Percentiles rank a stretch among this genome's conserved stretches.
Evolutionary conservation across 2,113 vertebrate species (phyloP).

Genomic region (Phrynocephalus versicolor): DNA sequence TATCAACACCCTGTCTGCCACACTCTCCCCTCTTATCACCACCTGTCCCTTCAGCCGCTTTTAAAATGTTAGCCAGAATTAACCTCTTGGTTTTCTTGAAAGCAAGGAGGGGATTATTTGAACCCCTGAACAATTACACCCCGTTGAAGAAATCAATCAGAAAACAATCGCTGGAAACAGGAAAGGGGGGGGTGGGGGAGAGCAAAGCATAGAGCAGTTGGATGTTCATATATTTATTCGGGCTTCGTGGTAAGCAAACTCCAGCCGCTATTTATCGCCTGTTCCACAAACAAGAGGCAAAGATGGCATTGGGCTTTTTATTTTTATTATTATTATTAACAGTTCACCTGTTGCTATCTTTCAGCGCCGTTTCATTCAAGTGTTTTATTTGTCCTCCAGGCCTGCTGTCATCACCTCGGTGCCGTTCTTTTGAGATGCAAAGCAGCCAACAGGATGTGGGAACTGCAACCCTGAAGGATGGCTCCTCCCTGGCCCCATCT

Average conservation of each 20-base stretch:
- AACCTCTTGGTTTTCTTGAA: background rate
- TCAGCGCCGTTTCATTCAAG: slow-evolving; percentile 70
- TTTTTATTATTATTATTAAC: slow-evolving; percentile 63
- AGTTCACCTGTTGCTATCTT: slow-evolving; percentile 89
- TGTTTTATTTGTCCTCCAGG: slow-evolving; percentile 61
- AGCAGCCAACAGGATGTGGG: fast-evolving
- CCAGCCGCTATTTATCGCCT: slow-evolving; percentile 40
- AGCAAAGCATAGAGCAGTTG: too few relatives aligned
- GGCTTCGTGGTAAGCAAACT: slow-evolving; percentile 58
- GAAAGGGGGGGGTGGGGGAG: background rate
- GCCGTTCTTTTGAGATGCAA: slow-evolving; percentile 80
- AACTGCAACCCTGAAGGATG: fast-evolving
- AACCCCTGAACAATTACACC: too few relatives aligned
- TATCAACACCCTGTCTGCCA: background rate
- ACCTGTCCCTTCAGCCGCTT: slow-evolving; percentile 52
- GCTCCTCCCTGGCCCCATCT: background rate
- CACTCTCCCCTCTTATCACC: slow-evolving; percentile 10
- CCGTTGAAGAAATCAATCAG: background rate
- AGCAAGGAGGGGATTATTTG: too few relatives aligned
- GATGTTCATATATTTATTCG: background rate
- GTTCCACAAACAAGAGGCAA: background rate
- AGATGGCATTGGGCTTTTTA: slow-evolving; percentile 29
- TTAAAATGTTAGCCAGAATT: slow-evolving; percentile 40
- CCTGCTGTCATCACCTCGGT: slow-evolving; percentile 78
- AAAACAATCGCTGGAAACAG: slow-evolving; percentile 49